A percentile compares a stretch with the other conserved stretches of the same genome.
These are phyloP conservation scores for Noctua comes DNA, from an alignment of 2,888 invertebrate species.

Conservation along the genomic window DNA sequence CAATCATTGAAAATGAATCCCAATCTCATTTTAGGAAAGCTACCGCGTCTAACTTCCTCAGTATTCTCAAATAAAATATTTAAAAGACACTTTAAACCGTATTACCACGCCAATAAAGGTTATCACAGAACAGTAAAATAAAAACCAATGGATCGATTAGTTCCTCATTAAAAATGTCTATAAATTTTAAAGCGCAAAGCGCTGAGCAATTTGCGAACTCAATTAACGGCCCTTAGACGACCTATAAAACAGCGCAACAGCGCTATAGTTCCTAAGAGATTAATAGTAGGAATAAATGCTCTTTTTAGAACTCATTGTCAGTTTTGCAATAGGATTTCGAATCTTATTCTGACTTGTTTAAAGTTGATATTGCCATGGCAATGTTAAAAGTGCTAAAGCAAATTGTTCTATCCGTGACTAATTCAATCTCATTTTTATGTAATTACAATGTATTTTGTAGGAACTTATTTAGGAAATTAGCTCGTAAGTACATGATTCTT, in stretches of 20 bases:
- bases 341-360: neutral
- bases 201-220: slow-evolving; percentile 43
- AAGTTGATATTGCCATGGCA: slow-evolving; percentile 22
- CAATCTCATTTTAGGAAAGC: neutral
- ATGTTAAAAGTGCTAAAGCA: slow-evolving; percentile 15
- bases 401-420: slow-evolving; percentile 46
- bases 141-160: slow-evolving; percentile 43
- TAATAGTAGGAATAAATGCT: slow-evolving; percentile 72
- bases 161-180: slow-evolving; percentile 45
- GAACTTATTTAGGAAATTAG: slow-evolving; percentile 41
- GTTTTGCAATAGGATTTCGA: slow-evolving; percentile 21
- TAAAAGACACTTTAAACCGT: slow-evolving; percentile 1
- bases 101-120: neutral
- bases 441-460: slow-evolving; percentile 39
- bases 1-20: neutral
- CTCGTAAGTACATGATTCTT: slow-evolving; percentile 24
- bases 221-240: slow-evolving; percentile 69
- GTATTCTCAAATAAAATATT: neutral
- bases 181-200: slow-evolving; percentile 53
- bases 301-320: slow-evolving; percentile 52
- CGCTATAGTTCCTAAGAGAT: slow-evolving; percentile 74
- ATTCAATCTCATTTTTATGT: slow-evolving; percentile 45
- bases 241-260: slow-evolving; percentile 77
- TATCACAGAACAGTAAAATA: slow-evolving; percentile 24
- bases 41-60: neutral